Evolutionary conservation across 2,888 invertebrate genomes (phyloP), one percentile per base, ranked within the genome.

Genomic region (Lasius fuliginosus): DNA sequence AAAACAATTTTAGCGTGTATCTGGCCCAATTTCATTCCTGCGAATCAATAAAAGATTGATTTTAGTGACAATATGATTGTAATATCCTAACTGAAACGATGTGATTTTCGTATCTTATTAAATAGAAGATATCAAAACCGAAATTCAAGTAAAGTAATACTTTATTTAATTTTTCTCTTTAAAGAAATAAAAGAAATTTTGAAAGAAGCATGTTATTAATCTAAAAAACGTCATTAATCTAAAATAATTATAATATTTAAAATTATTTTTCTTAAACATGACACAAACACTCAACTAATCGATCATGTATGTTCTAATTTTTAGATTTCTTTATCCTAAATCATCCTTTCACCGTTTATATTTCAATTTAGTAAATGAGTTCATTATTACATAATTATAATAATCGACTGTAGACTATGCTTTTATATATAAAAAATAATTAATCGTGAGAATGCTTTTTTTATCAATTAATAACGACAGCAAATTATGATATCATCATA

Each of bases 1-100:
- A 94, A 67, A 0, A 94, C 93, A 1, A 93, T 90, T 87, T 93
- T 93, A 0, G 93, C 92, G 40, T 94, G 94, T 9, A 94, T 84
- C n/a, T 92, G 90, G 1, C 93, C 94, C 18, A 91, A 90, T 81
- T 91, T 92, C 89, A 91, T 90, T 11, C 92, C 93, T 93, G 9
- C 64, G 23, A 68, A 69, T 60, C 27, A 6, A 53, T 49, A 49
- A 33, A 36, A 33, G 5, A 36, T 23, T 40, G n/a, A 56, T 56
- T 23, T 36, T 3, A 69, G 1, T 69, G 15, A 33, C 49, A 46
- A 46, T 15, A 46, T 33, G 15, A 53, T 30, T 11, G 53, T 53
- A 12, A 56, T 5, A 46, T 46, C 5, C 4, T 46, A 46, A 46
- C 15, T 4, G 4, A 30, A 46, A 68, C 8, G 46, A 46, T 18